These are phyloP conservation scores for Mystacornis crossleyi DNA, from an alignment of 2,113 vertebrate species.

Conservation along the genomic window DNA sequence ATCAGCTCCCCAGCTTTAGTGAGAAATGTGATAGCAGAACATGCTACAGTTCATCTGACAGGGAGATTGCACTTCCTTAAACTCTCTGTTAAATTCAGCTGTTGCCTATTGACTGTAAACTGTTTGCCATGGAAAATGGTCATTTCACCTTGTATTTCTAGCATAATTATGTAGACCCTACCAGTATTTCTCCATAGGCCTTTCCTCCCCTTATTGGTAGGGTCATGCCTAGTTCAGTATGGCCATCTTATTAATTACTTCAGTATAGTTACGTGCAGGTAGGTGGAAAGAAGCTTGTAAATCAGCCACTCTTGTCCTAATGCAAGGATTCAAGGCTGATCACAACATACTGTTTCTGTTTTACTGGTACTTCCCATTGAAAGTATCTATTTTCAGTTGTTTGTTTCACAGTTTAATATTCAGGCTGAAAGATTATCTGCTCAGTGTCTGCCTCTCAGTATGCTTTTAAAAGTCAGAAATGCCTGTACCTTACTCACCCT, in stretches of 20 bases:
- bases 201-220: neutral
- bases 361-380: neutral
- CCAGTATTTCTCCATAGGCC: neutral
- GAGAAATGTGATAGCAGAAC: neutral
- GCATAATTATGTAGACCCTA: neutral
- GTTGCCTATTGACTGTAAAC: neutral
- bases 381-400: neutral
- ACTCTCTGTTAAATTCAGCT: neutral
- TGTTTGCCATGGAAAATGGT: neutral
- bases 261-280: neutral
- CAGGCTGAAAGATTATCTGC: neutral
- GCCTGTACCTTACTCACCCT: neutral
- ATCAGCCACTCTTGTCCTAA: neutral
- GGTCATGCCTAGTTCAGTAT: neutral
- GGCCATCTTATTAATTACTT: neutral
- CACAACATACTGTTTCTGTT: neutral
- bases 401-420: neutral
- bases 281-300: neutral
- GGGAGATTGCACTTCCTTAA: neutral
- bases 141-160: neutral
- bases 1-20: neutral
- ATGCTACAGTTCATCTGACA: neutral
- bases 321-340: neutral
- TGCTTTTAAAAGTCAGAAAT: neutral
- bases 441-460: neutral